Conservation (phyloP, 2,113 vertebrate species). For the Percina caprodes region DNA sequence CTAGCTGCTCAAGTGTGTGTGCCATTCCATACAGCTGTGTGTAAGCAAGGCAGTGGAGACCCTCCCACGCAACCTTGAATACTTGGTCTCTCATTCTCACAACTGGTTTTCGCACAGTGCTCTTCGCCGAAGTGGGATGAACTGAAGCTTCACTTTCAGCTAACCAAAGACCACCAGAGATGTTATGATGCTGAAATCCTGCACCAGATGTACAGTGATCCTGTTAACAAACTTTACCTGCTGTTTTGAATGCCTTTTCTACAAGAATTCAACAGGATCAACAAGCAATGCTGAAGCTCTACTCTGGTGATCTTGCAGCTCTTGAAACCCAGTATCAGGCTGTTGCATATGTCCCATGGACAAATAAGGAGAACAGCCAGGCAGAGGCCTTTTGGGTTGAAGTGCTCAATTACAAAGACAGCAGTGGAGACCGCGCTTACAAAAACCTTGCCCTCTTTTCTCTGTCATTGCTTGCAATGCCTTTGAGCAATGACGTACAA, state of each 20-base stretch:
- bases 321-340: slow-evolving; percentile 23
- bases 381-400: slow-evolving; percentile 28
- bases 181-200: too few relatives aligned
- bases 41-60: slow-evolving; percentile 4
- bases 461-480: slow-evolving; percentile 21
- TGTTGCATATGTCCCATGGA: slow-evolving; percentile 8
- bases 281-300: slow-evolving; percentile 20
- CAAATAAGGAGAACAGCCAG: slow-evolving; percentile 14
- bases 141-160: slow-evolving; percentile 11
- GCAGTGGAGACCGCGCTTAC: slow-evolving; percentile 13
- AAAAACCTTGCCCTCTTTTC: slow-evolving; percentile 24
- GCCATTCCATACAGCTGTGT: slow-evolving; percentile 30
- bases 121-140: neutral
- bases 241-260: slow-evolving; percentile 7
- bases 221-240: slow-evolving; percentile 4
- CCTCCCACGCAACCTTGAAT: slow-evolving; percentile 2
- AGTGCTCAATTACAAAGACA: slow-evolving; percentile 41
- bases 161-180: too few relatives aligned
- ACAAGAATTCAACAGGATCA: slow-evolving; percentile 6
- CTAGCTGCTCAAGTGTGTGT: slow-evolving; percentile 29
- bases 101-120: neutral
- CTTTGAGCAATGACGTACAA: slow-evolving; percentile 16
- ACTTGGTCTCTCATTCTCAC: slow-evolving; percentile 4
- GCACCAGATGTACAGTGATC: neutral
- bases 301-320: neutral